phyloP scores from a whole-genome alignment of 2,888 invertebrate genomes.

The Nowickia ferox region DNA sequence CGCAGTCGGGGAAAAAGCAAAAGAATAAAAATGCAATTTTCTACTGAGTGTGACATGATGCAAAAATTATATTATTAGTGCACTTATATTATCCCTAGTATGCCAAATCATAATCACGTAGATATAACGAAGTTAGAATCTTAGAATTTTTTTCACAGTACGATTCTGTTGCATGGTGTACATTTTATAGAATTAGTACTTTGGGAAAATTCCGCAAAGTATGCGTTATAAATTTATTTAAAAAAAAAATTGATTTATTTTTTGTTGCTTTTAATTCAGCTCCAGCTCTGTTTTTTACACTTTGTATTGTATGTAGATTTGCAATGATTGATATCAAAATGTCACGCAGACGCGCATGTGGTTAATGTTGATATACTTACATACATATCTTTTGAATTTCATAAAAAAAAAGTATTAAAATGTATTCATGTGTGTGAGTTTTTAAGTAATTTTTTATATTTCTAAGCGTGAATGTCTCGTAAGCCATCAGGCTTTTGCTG shows the following conservation, averaged over 20 bases:
- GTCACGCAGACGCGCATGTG: slow-evolving; percentile 82
- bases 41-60: no score
- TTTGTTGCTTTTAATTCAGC: slow-evolving; percentile 10
- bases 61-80: no score
- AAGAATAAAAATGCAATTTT: no score
- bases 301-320: slow-evolving; percentile 41
- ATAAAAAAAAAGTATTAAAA: not conserved
- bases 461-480: slow-evolving; percentile 24
- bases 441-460: slow-evolving; percentile 24
- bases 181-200: no score
- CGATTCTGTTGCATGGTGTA: no score
- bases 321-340: slow-evolving; percentile 80
- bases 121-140: no score
- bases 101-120: no score
- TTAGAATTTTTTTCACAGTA: no score
- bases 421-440: not conserved
- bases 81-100: no score
- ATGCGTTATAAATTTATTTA: not conserved
- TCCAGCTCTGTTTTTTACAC: not conserved
- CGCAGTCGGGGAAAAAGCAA: no score
- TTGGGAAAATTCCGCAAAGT: no score
- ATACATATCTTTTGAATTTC: slow-evolving; percentile 31
- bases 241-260: slow-evolving; percentile 31
- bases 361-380: slow-evolving; percentile 74
- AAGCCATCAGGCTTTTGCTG: slow-evolving; percentile 37